Conservation (phyloP, 2,888 invertebrate genomes). For the Polietes domitor region DNA sequence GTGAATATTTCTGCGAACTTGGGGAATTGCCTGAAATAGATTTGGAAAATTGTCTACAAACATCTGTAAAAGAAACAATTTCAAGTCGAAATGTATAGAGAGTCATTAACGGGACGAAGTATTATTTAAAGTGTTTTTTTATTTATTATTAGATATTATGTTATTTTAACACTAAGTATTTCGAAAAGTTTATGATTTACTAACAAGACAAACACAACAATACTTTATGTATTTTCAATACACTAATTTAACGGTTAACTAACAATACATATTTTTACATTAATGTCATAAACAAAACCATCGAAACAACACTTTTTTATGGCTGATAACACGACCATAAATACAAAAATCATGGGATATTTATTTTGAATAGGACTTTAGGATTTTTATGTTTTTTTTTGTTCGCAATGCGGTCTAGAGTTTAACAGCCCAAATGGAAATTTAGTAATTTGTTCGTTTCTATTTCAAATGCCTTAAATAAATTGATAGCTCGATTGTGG, state of each 20-base stretch:
- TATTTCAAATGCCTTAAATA: not conserved
- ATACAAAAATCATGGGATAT: not conserved
- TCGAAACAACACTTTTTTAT: not conserved
- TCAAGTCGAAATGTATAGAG: not conserved
- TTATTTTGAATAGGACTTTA: conserved; percentile 29
- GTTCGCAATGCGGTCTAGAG: not conserved
- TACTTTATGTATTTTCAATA: not conserved
- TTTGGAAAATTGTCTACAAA: conserved; percentile 45
- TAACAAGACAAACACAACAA: conserved; percentile 24
- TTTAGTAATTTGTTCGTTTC: conserved; percentile 31
- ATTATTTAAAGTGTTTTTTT: not conserved
- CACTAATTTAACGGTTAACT: conserved; percentile 10
- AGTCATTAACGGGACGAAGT: not conserved
- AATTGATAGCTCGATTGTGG: not conserved
- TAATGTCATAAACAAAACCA: not conserved
- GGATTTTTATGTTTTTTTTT: conserved; percentile 23
- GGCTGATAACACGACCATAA: not conserved
- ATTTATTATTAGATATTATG: too few relatives aligned
- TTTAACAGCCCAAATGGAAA: not conserved
- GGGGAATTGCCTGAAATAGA: not conserved
- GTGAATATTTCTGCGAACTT: conserved; percentile 4
- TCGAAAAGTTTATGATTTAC: conserved; percentile 13
- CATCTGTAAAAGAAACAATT: conserved; percentile 43
- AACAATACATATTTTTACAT: not conserved
- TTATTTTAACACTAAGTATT: conserved; percentile 11